Percentiles rank a stretch among this genome's conserved stretches.
These are phyloP conservation scores for Nesogale talazaci DNA, from an alignment of 2,113 vertebrate genomes.

Conservation along the genomic window DNA sequence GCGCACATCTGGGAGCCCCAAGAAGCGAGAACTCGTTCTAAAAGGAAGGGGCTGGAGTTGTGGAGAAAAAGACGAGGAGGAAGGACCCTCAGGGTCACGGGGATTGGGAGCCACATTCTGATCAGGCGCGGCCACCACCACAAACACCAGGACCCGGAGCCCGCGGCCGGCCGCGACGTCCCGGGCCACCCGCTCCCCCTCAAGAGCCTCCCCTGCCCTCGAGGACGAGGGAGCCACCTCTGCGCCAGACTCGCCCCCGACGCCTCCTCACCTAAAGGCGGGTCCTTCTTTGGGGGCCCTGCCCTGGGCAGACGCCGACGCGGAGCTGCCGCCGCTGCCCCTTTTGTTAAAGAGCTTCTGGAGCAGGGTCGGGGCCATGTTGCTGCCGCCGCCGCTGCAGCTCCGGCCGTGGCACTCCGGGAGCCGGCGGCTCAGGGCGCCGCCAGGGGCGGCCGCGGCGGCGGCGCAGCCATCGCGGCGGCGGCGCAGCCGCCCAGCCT, in stretches of 20 bases:
- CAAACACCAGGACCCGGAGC: not conserved
- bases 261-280: slow-evolving; percentile 85
- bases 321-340: slow-evolving; percentile 68
- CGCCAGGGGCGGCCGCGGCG: slow-evolving; percentile 31
- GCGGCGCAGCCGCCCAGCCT: slow-evolving; percentile 32
- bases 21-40: not conserved
- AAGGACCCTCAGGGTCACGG: not conserved
- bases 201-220: not conserved
- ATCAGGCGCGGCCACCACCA: not conserved
- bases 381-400: slow-evolving; percentile 58
- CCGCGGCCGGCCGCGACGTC: not conserved
- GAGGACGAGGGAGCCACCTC: not conserved
- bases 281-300: slow-evolving; percentile 81
- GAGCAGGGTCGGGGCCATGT: slow-evolving; percentile 88
- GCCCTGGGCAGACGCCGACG: slow-evolving; percentile 54
- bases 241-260: not conserved
- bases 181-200: not conserved
- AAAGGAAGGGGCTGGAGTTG: not conserved
- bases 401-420: slow-evolving; percentile 43
- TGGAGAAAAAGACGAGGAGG: not conserved
- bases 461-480: slow-evolving; percentile 63
- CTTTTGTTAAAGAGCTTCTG: slow-evolving; percentile 89
- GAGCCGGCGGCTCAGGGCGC: slow-evolving; percentile 66
- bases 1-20: not conserved
- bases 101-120: not conserved